Base-by-base conservation (phyloP, 30 jellyfish, hydroid and myxozoan species). In the Turritopsis rubra region DNA sequence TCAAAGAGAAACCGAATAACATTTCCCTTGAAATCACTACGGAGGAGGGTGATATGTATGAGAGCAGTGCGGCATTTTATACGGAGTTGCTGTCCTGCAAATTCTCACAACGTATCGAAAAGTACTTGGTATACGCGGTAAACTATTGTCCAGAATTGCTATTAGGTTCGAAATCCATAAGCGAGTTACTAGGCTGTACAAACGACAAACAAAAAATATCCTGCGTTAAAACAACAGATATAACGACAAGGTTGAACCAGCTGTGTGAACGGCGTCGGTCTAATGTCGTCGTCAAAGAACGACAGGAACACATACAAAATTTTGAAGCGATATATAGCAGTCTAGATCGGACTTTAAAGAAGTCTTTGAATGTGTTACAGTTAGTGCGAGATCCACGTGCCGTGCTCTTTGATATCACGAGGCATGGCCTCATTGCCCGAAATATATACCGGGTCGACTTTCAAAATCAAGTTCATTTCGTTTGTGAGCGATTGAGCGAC, bases 311-410 rank as follows among this genome's bases (percentile, higher is more conserved):
- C 77, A 8, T 68, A 7, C 77, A 68, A 17, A 68, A 22, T 68
- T 27, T 68, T 23, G 31, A 68, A 27, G 30, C 30, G 30, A n/a
- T 68, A 68, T 22, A 68, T 19, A 23, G 30, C 28, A 68, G 30
- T 68, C 30, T 68, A 7, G 30, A 0, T n/a, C 23, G 19, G 31
- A 68, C 16, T 27, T 7, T 68, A 23, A 68, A 16, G 21, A 17
- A 27, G 16, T 68, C 77, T 19, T 27, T 68, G 19, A 68, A 68
- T 9, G 77, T 68, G 30, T 68, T 68, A 68, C 77, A 68, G 28
- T 9, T 68, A 19, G 77, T 68, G 9, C 77, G 77, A 23, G 77
- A 68, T 68, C 77, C 77, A 68, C 77, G 77, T n/a, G 77, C 7
- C 19, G 77, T 68, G 9, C 30, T 68, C 16, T 68, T 68, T 22